phyloP scores from a whole-genome alignment of 1,140 invertebrate species.

The Heliconius congener region DNA sequence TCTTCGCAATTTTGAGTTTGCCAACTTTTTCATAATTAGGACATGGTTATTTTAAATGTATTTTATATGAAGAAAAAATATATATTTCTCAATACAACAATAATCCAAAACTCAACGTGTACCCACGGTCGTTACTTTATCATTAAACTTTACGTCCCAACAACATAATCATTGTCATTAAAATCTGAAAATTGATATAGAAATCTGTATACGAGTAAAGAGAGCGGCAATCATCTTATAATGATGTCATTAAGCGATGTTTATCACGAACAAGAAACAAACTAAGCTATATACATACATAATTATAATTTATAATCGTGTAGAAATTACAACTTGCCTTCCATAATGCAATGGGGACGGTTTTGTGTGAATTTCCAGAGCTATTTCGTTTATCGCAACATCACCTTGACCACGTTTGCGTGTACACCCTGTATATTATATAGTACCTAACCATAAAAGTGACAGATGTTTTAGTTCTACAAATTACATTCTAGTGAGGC shows the following conservation, averaged over 20 bases:
- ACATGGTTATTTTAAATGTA: slow-evolving; percentile 11
- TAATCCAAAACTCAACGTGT: slow-evolving; percentile 1
- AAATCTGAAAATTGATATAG: slow-evolving; percentile 20
- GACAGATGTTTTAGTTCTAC: neutral
- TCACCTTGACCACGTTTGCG: slow-evolving; percentile 32
- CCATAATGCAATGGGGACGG: slow-evolving; percentile 30
- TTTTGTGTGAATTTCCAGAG: slow-evolving; percentile 36
- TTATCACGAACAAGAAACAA: slow-evolving; percentile 35
- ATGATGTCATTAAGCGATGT: slow-evolving; percentile 33
- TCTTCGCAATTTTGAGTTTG: slow-evolving; percentile 6
- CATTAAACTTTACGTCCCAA: slow-evolving; percentile 24
- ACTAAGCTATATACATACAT: slow-evolving; percentile 18
- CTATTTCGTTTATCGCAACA: slow-evolving; percentile 32
- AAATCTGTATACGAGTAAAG: slow-evolving; percentile 14
- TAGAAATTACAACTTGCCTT: slow-evolving; percentile 25
- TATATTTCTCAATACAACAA: slow-evolving; percentile 12
- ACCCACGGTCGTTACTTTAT: slow-evolving; percentile 26
- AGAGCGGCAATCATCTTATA: slow-evolving; percentile 22
- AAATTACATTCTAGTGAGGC: neutral
- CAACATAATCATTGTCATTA: slow-evolving; percentile 33
- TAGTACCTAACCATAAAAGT: neutral
- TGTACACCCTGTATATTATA: neutral
- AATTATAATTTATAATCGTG: slow-evolving; percentile 28
- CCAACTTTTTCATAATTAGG: slow-evolving; percentile 16
- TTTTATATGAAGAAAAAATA: neutral